Conservation (phyloP, 2,888 invertebrate genomes). For the Caenorhabditis sp. region DNA sequence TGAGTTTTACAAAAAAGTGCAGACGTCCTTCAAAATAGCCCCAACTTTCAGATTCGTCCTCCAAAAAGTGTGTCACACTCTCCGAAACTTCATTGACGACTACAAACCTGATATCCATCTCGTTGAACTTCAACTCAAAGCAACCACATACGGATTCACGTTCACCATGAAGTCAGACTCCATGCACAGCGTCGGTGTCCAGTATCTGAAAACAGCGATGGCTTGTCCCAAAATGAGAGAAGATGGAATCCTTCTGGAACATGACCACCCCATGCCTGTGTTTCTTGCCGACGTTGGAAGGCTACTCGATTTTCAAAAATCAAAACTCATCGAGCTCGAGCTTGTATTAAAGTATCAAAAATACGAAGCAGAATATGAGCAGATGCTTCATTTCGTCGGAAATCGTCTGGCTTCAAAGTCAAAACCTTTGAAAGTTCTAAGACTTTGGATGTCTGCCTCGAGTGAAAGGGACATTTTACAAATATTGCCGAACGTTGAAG, state of each 20-base stretch:
- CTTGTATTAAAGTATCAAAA: background rate
- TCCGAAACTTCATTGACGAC: background rate
- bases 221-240: background rate
- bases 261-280: background rate
- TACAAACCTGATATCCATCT: background rate
- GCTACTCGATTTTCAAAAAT: background rate
- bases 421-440: background rate
- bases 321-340: background rate
- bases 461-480: background rate
- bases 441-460: background rate
- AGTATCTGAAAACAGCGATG: background rate
- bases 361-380: background rate
- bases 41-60: background rate
- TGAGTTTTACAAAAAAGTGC: too few species aligned
- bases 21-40: too few species aligned
- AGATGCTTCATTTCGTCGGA: background rate
- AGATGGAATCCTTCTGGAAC: background rate
- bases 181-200: background rate
- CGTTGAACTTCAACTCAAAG: background rate
- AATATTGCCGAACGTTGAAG: background rate
- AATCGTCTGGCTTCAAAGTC: background rate
- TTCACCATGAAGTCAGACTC: background rate
- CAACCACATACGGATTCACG: background rate
- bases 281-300: background rate
- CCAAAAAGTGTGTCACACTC: background rate